Evolutionary conservation across 1,140 invertebrate species (phyloP), one percentile per base, ranked within the genome.

Genomic region (Drosophila eugracilis): DNA sequence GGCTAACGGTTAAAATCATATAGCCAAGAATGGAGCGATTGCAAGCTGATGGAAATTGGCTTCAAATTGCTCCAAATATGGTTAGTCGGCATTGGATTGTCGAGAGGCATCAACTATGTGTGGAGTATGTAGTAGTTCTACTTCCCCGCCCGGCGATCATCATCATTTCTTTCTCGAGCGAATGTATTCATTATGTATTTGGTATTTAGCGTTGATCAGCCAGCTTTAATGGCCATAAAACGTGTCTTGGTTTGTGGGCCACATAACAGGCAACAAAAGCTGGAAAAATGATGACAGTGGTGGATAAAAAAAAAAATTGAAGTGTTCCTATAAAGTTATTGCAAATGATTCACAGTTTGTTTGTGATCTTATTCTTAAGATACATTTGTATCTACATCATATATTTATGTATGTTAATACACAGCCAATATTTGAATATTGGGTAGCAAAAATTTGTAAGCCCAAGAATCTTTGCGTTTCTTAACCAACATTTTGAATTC

Each of bases 51-150:
- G 39, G 39, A 65, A 65, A 62, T 37, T 62, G 55, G 55, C 39
- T 45, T 47, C 17, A 30, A 60, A 63, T 65, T 60, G 57, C 30
- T 65, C 60, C 60, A 7, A 65, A 65, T 62, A 62, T 62, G 60
- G 39, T 42, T 45, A 62, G 24, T 47, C 47, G 34, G 55, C 60
- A 62, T 65, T 47, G 26, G 55, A 24, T 44, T 44, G 21, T 28
- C 14, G 39, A 42, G 22, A 44, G 55, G 15, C 30, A 39, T 57
- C 59, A 62, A 62, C 53, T 63, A 63, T n/a, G n/a, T n/a, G n/a
- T n/a, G n/a, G n/a, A n/a, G n/a, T n/a, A n/a, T n/a, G n/a, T n/a
- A n/a, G n/a, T n/a, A n/a, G 59, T 47, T 65, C 41, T 63, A 9
- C 22, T 37, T 17, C 15, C 24, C 28, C 21, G 14, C 9, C 52